These are phyloP conservation scores for Apostichopus leukothele DNA, from an alignment of 53 echinoderm and acorn worm species.

Conservation along the genomic window DNA sequence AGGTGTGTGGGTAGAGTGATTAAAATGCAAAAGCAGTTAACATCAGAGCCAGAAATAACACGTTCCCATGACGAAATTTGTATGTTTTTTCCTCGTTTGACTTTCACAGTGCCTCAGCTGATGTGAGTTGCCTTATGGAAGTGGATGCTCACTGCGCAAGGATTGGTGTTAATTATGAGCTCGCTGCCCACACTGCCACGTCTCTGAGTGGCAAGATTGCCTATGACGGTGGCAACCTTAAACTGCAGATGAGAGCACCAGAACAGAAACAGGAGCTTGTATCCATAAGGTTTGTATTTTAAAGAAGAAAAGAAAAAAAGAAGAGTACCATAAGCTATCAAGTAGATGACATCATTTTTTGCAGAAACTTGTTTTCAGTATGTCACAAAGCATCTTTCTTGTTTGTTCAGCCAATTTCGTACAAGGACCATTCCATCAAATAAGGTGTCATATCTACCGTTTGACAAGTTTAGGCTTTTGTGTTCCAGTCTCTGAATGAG, in stretches of 20 bases:
- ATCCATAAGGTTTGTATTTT: constrained; percentile 62
- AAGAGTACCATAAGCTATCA: background rate
- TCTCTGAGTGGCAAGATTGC: constrained; percentile 65
- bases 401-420: no score
- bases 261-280: constrained; percentile 68
- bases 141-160: constrained; percentile 59
- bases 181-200: constrained; percentile 54
- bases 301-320: background rate
- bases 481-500: background rate
- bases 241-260: constrained; percentile 60
- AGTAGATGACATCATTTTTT: no score
- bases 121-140: constrained; percentile 64
- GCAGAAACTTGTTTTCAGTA: no score
- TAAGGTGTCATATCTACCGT: no score
- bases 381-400: no score
- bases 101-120: constrained; percentile 59
- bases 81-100: background rate
- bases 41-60: background rate
- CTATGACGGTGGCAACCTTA: constrained; percentile 51
- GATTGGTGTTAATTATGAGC: constrained; percentile 62
- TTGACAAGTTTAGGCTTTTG: no score
- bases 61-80: background rate
- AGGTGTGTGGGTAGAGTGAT: background rate
- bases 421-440: no score
- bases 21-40: background rate